phyloP scores from a whole-genome alignment of 1,140 invertebrate species.

The Drosophila novamexicana region DNA sequence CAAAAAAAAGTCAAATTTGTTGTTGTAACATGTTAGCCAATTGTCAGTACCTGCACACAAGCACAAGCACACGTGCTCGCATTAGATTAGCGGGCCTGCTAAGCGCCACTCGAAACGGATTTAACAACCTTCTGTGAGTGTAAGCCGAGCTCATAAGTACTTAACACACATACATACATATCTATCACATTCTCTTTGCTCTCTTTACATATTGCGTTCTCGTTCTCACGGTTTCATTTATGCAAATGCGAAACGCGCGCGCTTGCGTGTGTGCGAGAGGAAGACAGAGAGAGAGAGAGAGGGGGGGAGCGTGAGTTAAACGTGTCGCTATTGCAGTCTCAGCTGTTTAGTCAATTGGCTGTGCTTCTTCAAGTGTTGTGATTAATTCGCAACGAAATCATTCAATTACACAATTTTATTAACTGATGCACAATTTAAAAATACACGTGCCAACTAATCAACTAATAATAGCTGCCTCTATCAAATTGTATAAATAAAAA shows the following conservation, averaged over 20 bases:
- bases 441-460: constrained; percentile 32
- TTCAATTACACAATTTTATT: constrained; percentile 47
- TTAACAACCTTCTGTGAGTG: constrained; percentile 16
- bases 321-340: constrained; percentile 17
- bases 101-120: constrained; percentile 28
- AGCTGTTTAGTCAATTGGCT: constrained; percentile 40
- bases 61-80: neutral
- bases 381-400: constrained; percentile 35
- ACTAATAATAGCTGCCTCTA: neutral
- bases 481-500: constrained; percentile 12
- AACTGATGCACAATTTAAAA: constrained; percentile 17
- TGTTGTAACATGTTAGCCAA: constrained; percentile 16
- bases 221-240: constrained; percentile 14
- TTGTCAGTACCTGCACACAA: neutral
- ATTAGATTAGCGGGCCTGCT: constrained; percentile 24
- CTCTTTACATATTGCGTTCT: constrained; percentile 1
- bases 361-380: constrained; percentile 17
- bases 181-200: neutral
- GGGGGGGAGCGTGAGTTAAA: constrained; percentile 3
- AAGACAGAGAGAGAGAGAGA: neutral
- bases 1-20: constrained; percentile 18
- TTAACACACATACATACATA: neutral
- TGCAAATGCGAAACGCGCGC: constrained; percentile 14
- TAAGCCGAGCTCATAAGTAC: constrained; percentile 17
- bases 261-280: neutral